A percentile compares a stretch with the other conserved stretches of the same genome.
phyloP scores from a whole-genome alignment of 1,140 invertebrate genomes.

The Calliopsis andreniformis region DNA sequence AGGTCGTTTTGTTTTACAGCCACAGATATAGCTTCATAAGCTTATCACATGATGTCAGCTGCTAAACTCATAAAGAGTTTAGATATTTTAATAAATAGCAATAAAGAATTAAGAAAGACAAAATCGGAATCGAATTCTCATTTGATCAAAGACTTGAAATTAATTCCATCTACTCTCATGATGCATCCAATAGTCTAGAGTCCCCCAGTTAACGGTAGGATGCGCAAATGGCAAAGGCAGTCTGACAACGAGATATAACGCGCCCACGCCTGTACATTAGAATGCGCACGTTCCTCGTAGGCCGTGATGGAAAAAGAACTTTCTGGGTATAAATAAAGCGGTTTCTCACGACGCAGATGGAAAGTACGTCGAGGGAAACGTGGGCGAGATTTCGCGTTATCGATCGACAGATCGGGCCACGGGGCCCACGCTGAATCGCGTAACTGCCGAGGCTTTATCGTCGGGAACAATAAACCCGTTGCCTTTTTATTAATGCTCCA shows the following conservation, averaged over 20 bases:
- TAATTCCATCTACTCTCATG: no score
- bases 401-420: constrained; percentile 50
- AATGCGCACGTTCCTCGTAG: not conserved
- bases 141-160: no score
- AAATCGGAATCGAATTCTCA: no score
- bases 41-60: no score
- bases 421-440: constrained; percentile 31
- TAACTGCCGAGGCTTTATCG: constrained; percentile 29
- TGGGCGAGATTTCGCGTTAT: constrained; percentile 53
- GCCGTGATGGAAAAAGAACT: constrained; percentile 18
- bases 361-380: constrained; percentile 40
- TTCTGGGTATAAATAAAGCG: constrained; percentile 50
- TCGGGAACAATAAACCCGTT: constrained; percentile 14
- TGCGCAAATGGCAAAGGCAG: not conserved
- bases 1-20: no score
- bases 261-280: constrained; percentile 4
- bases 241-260: not conserved
- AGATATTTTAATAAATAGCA: no score
- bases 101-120: no score
- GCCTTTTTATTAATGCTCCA: constrained; percentile 37
- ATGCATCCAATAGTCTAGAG: not conserved
- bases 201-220: no score
- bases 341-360: constrained; percentile 35
- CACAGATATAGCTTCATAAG: no score
- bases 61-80: no score